A percentile compares a stretch with the other conserved stretches of the same genome.
phyloP scores from a whole-genome alignment of 2,888 invertebrate species.

The Amphipyra tragopoginis region DNA sequence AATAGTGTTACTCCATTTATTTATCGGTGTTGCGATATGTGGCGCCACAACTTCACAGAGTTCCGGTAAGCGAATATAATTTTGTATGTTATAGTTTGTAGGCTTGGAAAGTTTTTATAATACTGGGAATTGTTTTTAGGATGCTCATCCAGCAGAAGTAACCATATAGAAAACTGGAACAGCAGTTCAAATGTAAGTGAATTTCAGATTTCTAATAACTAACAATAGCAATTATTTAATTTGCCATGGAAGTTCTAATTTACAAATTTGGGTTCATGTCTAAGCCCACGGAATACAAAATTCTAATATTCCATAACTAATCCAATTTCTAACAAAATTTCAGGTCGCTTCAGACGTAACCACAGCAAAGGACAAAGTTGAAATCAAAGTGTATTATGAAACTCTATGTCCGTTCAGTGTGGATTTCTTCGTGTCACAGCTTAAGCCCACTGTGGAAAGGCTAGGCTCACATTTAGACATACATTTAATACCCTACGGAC shows the following conservation, averaged over 20 bases:
- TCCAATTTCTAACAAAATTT: slow-evolving; percentile 24
- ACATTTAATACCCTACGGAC: slow-evolving; percentile 94
- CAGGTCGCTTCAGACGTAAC: slow-evolving; percentile 28
- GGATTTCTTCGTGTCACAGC: slow-evolving; percentile 92
- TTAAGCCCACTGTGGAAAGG: slow-evolving; percentile 91
- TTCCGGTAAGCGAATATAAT: slow-evolving; percentile 38
- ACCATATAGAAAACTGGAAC: slow-evolving; percentile 20
- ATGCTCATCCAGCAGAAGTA: slow-evolving; percentile 3
- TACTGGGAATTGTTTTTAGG: slow-evolving; percentile 28
- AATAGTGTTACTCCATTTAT: slow-evolving; percentile 40
- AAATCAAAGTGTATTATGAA: slow-evolving; percentile 91
- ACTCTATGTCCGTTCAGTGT: slow-evolving; percentile 94
- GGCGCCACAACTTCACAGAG: slow-evolving; percentile 10
- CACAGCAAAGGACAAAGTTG: slow-evolving; percentile 55
- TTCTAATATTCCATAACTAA: not conserved
- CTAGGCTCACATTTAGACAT: slow-evolving; percentile 90
- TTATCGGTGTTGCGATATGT: slow-evolving; percentile 43
- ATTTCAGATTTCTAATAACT: not conserved
- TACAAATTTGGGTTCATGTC: too few species aligned
- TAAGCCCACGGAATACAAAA: too few species aligned
- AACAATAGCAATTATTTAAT: too few species aligned
- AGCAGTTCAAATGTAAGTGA: slow-evolving; percentile 39
- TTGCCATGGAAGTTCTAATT: too few species aligned
- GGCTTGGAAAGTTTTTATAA: not conserved
- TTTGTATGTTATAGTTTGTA: not conserved